Evolutionary conservation across 1,140 invertebrate genomes (phyloP), one percentile per base, ranked within the genome.

Genomic region (Euglossa dilemma): DNA sequence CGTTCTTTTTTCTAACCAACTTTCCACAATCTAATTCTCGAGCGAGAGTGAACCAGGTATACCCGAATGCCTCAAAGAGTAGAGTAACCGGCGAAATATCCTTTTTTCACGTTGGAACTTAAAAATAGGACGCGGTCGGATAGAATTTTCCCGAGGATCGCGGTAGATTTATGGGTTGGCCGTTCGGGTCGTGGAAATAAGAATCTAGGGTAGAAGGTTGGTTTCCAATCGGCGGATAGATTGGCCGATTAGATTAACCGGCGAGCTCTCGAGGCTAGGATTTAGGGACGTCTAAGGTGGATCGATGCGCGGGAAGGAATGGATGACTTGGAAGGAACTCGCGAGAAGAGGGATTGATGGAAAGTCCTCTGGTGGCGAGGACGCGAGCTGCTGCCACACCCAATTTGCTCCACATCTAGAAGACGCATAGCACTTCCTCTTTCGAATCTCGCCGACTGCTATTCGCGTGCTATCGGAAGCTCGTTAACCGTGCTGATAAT

Each of bases 321-420:
- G 45, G 25, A 80, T 71, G 47, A n/a, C 43, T n/a, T n/a, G 9
- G 6, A 61, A 59, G 36, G 23, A 61, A 23, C 45, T 20, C 7
- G 47, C 18, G 28, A 20, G 16, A n/a, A 57, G 16, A 71, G 12
- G 43, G 78, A 80, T 59, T 47, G 36, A 73, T 80, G 47, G 59
- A 73, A 73, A 73, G 78, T 72, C 69, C 70, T 63, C 69, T 73
- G 70, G 45, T 54, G 78, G 70, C 78, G 78, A 73, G 28, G 23
- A 52, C 28, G 50, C n/a, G 57, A 63, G 70, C 67, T 43, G 70
- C 28, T 50, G 70, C 78, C 70, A 80, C 78, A 73, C 78, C 78
- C 47, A 80, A 80, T 80, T 73, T 73, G 57, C 50, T 45, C 70
- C 57, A 25, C 47, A 59, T 54, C 69, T 61, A 69, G 64, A 56